phyloP scores from a whole-genome alignment of 1,140 invertebrate species.

The Reticulitermes speratus region DNA sequence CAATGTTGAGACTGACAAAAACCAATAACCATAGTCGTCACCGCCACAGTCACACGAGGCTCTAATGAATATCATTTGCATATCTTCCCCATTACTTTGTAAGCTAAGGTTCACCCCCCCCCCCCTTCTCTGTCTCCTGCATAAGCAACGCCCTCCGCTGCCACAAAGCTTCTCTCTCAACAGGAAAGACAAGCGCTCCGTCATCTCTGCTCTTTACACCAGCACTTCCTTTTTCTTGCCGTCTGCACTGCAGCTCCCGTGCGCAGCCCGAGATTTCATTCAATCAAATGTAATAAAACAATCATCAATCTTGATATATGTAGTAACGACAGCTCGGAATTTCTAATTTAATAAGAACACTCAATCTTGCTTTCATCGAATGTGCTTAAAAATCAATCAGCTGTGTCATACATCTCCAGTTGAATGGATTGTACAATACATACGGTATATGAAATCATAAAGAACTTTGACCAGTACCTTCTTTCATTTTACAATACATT shows the following conservation, averaged over 20 bases:
- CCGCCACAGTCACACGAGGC: slow-evolving; percentile 1
- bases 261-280: no score
- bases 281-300: neutral
- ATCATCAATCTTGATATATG: neutral
- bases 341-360: no score
- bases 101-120: slow-evolving; percentile 20
- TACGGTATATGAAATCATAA: no score
- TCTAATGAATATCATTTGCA: slow-evolving; percentile 31
- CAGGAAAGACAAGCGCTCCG: neutral
- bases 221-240: neutral
- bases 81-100: slow-evolving; percentile 31
- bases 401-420: no score
- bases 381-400: no score
- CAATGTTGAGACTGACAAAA: slow-evolving; percentile 10
- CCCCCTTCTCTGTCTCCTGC: neutral
- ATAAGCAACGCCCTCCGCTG: neutral
- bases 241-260: neutral
- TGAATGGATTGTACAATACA: no score
- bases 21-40: slow-evolving; percentile 21
- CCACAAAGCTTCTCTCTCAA: neutral
- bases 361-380: no score
- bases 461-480: no score
- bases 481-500: no score
- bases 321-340: neutral
- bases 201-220: neutral